These are phyloP conservation scores for Cataglyphis albicans DNA, from an alignment of 2,888 invertebrate species.

Conservation along the genomic window DNA sequence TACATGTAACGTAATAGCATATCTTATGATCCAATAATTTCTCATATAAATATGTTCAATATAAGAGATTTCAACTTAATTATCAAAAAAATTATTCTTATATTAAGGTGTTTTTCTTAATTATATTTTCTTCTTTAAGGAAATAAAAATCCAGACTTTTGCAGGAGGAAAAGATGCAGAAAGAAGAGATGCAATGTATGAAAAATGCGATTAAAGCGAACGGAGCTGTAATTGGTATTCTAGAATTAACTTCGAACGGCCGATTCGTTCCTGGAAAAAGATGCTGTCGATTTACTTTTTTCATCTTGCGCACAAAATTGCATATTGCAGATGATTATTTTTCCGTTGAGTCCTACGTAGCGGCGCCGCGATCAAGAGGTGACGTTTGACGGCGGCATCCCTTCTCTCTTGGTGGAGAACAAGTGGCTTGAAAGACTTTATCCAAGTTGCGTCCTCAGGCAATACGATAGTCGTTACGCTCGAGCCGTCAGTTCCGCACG, in stretches of 20 bases:
- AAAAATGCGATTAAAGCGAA: conserved; percentile 5
- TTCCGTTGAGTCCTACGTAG: conserved; percentile 24
- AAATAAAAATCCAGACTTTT: background rate
- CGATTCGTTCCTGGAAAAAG: conserved; percentile 5
- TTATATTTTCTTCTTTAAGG: background rate
- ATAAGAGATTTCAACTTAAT: background rate
- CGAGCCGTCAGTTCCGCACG: conserved; percentile 67
- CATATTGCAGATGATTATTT: conserved; percentile 22
- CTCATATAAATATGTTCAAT: background rate
- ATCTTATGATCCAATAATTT: background rate
- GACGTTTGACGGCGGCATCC: conserved; percentile 47
- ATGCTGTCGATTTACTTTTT: background rate
- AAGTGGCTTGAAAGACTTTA: conserved; percentile 42
- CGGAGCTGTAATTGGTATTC: background rate
- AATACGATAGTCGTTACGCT: conserved; percentile 41
- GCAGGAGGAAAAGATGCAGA: background rate
- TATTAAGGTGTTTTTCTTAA: background rate
- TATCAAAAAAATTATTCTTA: background rate
- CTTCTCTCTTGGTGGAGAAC: conserved; percentile 44
- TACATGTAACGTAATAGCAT: too few relatives aligned
- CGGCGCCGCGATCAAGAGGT: conserved; percentile 32
- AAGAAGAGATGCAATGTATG: background rate
- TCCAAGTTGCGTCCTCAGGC: conserved; percentile 7
- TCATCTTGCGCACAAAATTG: conserved; percentile 24
- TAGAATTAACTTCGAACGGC: background rate